Conservation (phyloP, 2,888 invertebrate species). For the Boloria euphrosyne region DNA sequence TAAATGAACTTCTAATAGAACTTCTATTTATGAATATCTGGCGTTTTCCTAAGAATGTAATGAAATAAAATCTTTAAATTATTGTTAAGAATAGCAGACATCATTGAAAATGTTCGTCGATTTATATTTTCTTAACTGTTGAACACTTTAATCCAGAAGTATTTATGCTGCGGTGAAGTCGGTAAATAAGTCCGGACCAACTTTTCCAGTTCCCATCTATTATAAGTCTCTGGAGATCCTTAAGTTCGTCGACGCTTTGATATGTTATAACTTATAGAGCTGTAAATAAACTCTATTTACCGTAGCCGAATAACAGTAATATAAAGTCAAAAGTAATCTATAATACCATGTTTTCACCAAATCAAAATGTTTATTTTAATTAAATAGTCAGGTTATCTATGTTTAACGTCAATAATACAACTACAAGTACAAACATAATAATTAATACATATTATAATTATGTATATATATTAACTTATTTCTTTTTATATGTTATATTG, state of each 20-base stretch:
- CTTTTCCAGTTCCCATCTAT: slow-evolving; percentile 68
- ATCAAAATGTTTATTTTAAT: slow-evolving; percentile 7
- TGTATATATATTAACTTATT: too few species aligned
- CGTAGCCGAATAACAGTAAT: neutral
- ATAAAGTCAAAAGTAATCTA: too few species aligned
- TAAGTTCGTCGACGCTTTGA: slow-evolving; percentile 45
- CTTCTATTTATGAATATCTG: too few species aligned
- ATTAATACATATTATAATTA: too few species aligned
- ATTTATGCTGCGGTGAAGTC: slow-evolving; percentile 62
- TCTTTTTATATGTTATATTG: too few species aligned
- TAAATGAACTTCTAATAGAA: too few species aligned
- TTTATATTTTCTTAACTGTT: slow-evolving; percentile 50
- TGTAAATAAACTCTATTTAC: slow-evolving; percentile 29
- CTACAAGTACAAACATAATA: too few species aligned
- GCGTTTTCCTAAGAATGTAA: too few species aligned
- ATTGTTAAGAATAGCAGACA: neutral
- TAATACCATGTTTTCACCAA: neutral
- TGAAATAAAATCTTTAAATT: neutral
- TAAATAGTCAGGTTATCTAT: neutral
- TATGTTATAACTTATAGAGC: slow-evolving; percentile 39
- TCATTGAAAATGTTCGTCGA: slow-evolving; percentile 5
- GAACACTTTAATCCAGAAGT: slow-evolving; percentile 68
- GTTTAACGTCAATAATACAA: too few species aligned
- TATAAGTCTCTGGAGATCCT: slow-evolving; percentile 61
- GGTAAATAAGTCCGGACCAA: slow-evolving; percentile 65